phyloP scores from a whole-genome alignment of 2,888 invertebrate genomes.

The Orthosia incerta region DNA sequence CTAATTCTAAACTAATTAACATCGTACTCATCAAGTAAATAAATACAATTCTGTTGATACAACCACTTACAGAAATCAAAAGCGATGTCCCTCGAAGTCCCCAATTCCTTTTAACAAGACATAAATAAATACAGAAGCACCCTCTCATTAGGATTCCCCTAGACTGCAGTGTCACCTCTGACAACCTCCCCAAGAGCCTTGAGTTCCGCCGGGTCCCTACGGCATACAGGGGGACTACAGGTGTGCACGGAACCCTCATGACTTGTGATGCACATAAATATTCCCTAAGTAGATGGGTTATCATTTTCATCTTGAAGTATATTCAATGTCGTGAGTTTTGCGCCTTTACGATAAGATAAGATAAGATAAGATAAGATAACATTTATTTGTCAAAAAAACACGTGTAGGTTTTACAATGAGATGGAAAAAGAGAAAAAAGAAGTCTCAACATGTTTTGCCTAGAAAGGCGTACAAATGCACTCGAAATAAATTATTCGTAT shows the following conservation, averaged over 20 bases:
- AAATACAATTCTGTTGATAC: conserved; percentile 13
- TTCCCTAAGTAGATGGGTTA: conserved; percentile 30
- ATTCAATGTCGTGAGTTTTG: background rate
- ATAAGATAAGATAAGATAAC: no score
- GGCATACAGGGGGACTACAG: conserved; percentile 8
- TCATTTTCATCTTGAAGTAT: background rate
- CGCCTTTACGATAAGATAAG: no score
- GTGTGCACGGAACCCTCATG: conserved; percentile 19
- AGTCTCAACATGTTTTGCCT: no score
- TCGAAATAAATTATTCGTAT: no score
- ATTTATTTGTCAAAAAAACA: no score
- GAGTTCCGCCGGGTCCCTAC: background rate
- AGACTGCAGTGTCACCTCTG: background rate
- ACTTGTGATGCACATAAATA: conserved; percentile 48
- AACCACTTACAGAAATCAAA: conserved; percentile 29
- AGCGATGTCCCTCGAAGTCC: background rate
- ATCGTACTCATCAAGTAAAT: background rate
- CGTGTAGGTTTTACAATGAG: no score
- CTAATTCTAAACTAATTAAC: background rate
- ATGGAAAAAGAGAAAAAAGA: no score
- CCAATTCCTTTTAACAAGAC: conserved; percentile 9
- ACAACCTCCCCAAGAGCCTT: conserved; percentile 4
- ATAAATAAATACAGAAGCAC: conserved; percentile 35
- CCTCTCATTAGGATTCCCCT: conserved; percentile 43
- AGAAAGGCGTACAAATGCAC: no score